Evolutionary conservation across 2,888 invertebrate genomes (phyloP).

Genomic region (Synanthedon tipuliformis): DNA sequence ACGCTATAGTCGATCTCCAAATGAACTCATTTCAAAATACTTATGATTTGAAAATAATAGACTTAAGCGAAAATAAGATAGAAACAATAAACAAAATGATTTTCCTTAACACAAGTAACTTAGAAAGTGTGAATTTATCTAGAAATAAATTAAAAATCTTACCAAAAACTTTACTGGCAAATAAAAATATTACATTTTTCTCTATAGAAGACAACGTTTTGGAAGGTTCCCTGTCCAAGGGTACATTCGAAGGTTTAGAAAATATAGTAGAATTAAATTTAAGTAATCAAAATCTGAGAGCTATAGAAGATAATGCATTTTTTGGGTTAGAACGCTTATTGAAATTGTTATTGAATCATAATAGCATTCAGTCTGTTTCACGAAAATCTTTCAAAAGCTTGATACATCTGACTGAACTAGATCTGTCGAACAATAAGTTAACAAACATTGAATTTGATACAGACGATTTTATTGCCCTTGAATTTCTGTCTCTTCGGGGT

Average conservation of each 20-base stretch:
- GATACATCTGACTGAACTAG: constrained; percentile 19
- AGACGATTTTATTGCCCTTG: constrained; percentile 26
- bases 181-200: constrained; percentile 25
- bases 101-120: constrained; percentile 16
- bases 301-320: constrained; percentile 38
- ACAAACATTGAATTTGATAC: constrained; percentile 27
- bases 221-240: constrained; percentile 27
- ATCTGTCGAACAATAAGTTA: constrained; percentile 40
- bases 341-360: constrained; percentile 30
- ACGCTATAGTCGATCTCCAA: constrained; percentile 24
- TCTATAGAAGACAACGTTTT: constrained; percentile 26
- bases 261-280: constrained; percentile 24
- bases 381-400: constrained; percentile 28
- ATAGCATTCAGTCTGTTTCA: constrained; percentile 24
- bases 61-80: constrained; percentile 29
- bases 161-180: constrained; percentile 31
- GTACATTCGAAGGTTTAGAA: constrained; percentile 36
- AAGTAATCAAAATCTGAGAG: constrained; percentile 27
- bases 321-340: constrained; percentile 22
- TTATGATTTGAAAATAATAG: constrained; percentile 16
- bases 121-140: constrained; percentile 27
- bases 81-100: constrained; percentile 16
- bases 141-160: constrained; percentile 30
- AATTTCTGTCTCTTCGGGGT: constrained; percentile 21
- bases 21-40: constrained; percentile 20